phyloP scores from a whole-genome alignment of 2,797 vertebrate genomes.

The Sarcoramphus papa region DNA sequence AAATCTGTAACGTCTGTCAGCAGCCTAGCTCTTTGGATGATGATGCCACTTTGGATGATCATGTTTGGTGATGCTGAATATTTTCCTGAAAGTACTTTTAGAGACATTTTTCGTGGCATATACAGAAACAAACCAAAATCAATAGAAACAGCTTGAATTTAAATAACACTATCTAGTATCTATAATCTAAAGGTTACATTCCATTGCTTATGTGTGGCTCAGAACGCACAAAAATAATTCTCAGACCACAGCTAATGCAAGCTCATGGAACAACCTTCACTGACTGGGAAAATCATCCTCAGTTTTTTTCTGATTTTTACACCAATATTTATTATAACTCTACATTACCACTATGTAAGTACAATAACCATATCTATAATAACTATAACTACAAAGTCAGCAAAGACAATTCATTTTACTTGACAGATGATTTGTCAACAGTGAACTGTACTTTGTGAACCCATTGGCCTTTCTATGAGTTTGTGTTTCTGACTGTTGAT shows the following conservation, averaged over 20 bases:
- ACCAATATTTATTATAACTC: neutral
- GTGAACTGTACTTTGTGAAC: neutral
- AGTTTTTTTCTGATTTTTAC: neutral
- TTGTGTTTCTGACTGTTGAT: neutral
- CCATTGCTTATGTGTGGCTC: neutral
- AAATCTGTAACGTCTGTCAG: neutral
- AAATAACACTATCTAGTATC: neutral
- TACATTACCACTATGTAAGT: neutral
- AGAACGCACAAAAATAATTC: constrained; percentile 7
- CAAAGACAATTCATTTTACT: neutral
- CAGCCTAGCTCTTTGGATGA: neutral
- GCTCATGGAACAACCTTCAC: neutral
- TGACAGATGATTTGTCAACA: neutral
- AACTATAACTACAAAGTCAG: neutral
- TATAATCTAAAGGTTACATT: constrained; percentile 34
- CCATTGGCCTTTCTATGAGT: neutral
- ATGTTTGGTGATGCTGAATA: neutral
- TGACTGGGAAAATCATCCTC: neutral
- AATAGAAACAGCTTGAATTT: constrained; percentile 13
- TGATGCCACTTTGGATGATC: neutral
- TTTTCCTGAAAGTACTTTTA: neutral
- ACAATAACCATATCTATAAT: neutral
- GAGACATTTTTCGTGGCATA: neutral
- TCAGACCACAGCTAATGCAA: neutral
- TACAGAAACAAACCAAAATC: constrained; percentile 14